These are phyloP conservation scores for Callimorpha dominula DNA, from an alignment of 2,888 invertebrate genomes.

Conservation along the genomic window DNA sequence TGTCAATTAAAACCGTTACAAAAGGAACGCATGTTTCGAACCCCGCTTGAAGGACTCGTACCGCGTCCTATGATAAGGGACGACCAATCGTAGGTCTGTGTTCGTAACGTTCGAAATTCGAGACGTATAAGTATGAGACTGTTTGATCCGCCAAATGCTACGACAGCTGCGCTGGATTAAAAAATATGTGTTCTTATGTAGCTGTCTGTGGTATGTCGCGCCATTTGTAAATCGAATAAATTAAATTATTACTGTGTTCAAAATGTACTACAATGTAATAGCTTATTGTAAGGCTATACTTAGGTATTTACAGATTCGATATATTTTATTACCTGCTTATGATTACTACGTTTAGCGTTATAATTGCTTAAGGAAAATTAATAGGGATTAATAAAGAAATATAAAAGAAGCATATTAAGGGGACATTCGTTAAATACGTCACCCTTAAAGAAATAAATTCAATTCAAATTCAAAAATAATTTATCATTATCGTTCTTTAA, in stretches of 20 bases:
- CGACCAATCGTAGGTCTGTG: conserved; percentile 71
- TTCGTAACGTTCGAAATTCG: conserved; percentile 72
- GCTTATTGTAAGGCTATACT: neutral
- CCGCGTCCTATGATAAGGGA: conserved; percentile 78
- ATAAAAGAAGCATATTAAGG: too few relatives aligned
- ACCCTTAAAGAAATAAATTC: too few relatives aligned
- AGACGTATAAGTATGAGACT: conserved; percentile 18
- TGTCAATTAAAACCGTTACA: conserved; percentile 62
- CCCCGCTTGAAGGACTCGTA: conserved; percentile 64
- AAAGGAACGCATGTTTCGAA: conserved; percentile 63
- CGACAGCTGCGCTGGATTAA: conserved; percentile 31
- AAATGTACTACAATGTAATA: neutral
- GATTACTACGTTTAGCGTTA: too few relatives aligned
- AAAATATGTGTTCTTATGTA: neutral
- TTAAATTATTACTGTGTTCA: too few relatives aligned
- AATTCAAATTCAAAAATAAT: too few relatives aligned
- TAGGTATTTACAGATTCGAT: neutral
- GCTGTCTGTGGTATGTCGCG: neutral
- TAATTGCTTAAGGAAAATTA: too few relatives aligned
- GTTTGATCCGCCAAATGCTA: conserved; percentile 36
- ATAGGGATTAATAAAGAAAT: too few relatives aligned
- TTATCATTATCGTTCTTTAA: too few relatives aligned
- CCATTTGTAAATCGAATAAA: conserved; percentile 6
- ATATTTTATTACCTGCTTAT: too few relatives aligned
- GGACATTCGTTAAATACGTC: too few relatives aligned